Evolutionary conservation across 2,113 vertebrate species (phyloP), one percentile per base, ranked within the genome.

Genomic region (Calypte anna): DNA sequence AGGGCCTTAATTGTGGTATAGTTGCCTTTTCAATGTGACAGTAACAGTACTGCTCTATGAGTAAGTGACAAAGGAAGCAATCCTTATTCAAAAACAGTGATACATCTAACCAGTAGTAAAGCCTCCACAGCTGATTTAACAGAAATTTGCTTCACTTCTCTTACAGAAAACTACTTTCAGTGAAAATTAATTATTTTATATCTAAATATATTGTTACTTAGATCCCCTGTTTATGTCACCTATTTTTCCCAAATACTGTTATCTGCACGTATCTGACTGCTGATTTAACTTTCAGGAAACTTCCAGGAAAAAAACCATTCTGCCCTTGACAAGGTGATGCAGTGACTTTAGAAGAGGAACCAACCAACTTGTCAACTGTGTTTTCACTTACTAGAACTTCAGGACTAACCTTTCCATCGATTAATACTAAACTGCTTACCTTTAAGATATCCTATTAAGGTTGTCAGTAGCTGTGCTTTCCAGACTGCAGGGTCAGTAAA

Each of bases 381-480:
- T 91, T 73, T 85, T 80, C 25, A 84, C 62, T 80, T 44, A 70
- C 30, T n/a, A 93, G 94, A 90, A 76, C 62, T 67, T 92, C 77
- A 86, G 77, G 82, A 89, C 57, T 73, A 88, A 85, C 62, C 48
- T 85, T 55, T 94, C 73, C 43, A 88, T 82, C 64, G 96, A 81
- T 17, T 91, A 40, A 40, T 40, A 40, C 58, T 75, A 95, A 88
- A 89, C 66, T 97, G 18, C 82, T 82, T 95, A 80, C 68, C 59
- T 92, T 87, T 79, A 90, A 91, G 59, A 46, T 62, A 92, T 78
- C 43, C 77, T 79, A 61, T 12, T 82, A 79, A 92, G 89, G 66
- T 58, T 96, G 82, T 92, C 86, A 88, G 64, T 72, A 75, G 76
- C 89, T 86, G 91, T 89, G 94, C 89, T 97, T 93, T 84, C 87